Percentiles rank a stretch among this genome's conserved stretches.
These are phyloP conservation scores for Drosophila bipectinata DNA, from an alignment of 1,140 invertebrate genomes.

Conservation along the genomic window DNA sequence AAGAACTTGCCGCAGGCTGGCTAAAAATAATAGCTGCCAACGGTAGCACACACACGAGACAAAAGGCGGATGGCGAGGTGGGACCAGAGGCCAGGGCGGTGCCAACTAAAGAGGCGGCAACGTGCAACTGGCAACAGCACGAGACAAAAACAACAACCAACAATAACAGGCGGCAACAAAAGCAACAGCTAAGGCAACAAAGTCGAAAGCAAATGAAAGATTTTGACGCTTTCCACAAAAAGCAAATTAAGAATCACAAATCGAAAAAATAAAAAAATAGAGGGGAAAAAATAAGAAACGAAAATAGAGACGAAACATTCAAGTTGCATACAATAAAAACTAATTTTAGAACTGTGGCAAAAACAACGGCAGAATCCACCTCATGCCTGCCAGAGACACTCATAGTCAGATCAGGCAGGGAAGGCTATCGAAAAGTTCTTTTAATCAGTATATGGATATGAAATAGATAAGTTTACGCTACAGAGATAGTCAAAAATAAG, in stretches of 20 bases:
- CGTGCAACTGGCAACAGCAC: slow-evolving; percentile 52
- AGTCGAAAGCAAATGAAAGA: slow-evolving; percentile 38
- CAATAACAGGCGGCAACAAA: slow-evolving; percentile 12
- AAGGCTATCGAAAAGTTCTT: slow-evolving; percentile 9
- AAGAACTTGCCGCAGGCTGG: slow-evolving; percentile 64
- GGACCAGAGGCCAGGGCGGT: not conserved
- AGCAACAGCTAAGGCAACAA: slow-evolving; percentile 22
- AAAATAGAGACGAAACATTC: slow-evolving; percentile 46
- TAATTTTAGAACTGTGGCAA: slow-evolving; percentile 70
- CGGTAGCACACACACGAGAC: slow-evolving; percentile 59
- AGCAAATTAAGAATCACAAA: slow-evolving; percentile 73
- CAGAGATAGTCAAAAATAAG: too few species aligned
- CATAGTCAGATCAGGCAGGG: slow-evolving; percentile 54
- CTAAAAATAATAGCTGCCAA: slow-evolving; percentile 75
- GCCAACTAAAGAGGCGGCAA: slow-evolving; percentile 18
- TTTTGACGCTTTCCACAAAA: slow-evolving; percentile 70
- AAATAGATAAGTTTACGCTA: too few species aligned
- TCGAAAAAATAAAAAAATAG: slow-evolving; percentile 53
- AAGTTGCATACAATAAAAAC: slow-evolving; percentile 78
- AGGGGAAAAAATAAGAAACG: slow-evolving; percentile 29
- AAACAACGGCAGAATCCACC: slow-evolving; percentile 49
- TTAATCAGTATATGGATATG: too few species aligned
- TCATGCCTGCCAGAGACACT: slow-evolving; percentile 44
- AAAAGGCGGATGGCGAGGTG: slow-evolving; percentile 12
- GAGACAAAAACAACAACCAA: slow-evolving; percentile 43